Conservation (phyloP, 2,113 vertebrate species). For the Tychaedon coryphoeus region DNA sequence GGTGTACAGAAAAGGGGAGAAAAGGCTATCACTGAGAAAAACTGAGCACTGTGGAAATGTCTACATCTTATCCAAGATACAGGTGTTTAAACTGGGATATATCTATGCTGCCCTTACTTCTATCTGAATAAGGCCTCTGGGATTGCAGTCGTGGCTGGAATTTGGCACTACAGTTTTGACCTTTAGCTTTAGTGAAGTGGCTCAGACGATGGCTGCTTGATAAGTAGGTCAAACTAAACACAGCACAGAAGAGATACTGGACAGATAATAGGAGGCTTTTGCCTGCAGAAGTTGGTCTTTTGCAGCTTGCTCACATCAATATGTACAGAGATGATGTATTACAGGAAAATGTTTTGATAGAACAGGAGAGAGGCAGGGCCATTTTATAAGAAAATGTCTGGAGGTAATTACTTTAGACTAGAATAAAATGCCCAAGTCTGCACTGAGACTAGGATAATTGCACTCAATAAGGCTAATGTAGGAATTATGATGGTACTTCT, state of each 20-base stretch:
- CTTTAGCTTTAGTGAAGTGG: neutral
- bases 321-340: neutral
- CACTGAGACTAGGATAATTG: neutral
- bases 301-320: neutral
- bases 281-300: neutral
- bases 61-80: neutral
- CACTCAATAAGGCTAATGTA: neutral
- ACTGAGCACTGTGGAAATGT: neutral
- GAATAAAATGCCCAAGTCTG: neutral
- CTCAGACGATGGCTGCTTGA: neutral
- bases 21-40: neutral
- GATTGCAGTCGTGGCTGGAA: neutral
- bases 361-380: neutral
- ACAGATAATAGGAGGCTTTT: neutral
- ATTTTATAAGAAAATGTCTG: neutral
- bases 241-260: neutral
- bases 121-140: neutral
- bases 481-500: neutral
- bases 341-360: neutral
- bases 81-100: neutral
- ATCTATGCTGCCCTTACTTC: neutral
- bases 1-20: neutral
- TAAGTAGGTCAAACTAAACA: conserved; percentile 30
- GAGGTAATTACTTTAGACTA: neutral
- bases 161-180: neutral